Evolutionary conservation across 2,113 vertebrate species (phyloP).

Genomic region (Istiophorus platypterus): DNA sequence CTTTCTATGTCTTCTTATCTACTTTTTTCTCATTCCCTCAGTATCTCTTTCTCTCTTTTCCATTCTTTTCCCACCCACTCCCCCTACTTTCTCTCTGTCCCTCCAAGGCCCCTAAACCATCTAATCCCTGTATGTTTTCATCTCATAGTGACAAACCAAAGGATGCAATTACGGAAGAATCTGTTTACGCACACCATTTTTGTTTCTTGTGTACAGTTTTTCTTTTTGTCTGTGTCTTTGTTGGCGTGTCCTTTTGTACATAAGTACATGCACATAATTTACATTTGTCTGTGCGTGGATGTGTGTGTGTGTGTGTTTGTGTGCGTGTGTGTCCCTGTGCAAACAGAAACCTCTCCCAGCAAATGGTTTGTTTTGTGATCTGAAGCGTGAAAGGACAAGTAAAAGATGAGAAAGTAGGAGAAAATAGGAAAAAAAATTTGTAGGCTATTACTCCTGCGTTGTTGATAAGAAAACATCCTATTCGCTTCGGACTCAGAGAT

Average conservation of each 20-base stretch:
- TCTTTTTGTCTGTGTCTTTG: not conserved
- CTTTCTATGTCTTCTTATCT: slow-evolving; percentile 20
- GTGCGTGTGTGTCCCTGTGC: not conserved
- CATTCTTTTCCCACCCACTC: slow-evolving; percentile 3
- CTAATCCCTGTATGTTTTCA: slow-evolving; percentile 50
- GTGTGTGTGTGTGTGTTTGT: slow-evolving; percentile 5
- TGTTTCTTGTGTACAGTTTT: slow-evolving; percentile 9
- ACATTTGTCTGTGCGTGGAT: slow-evolving; percentile 4
- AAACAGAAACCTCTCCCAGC: slow-evolving; percentile 13
- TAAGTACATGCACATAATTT: slow-evolving; percentile 2
- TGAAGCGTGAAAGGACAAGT: slow-evolving; percentile 17
- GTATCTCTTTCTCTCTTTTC: slow-evolving; percentile 11
- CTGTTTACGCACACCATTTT: slow-evolving; percentile 9
- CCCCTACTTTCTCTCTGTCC: not conserved
- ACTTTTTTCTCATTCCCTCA: slow-evolving; percentile 29
- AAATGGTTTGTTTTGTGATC: slow-evolving; percentile 45
- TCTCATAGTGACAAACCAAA: slow-evolving; percentile 59
- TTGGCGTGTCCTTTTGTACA: not conserved
- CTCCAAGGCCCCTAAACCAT: slow-evolving; percentile 26
- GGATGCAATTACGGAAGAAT: slow-evolving; percentile 59
- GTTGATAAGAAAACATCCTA: slow-evolving; percentile 30
- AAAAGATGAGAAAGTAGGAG: not conserved
- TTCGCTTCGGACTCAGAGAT: not conserved
- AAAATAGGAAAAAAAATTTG: not conserved
- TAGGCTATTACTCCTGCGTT: slow-evolving; percentile 11